These are phyloP conservation scores for Aegypius monachus DNA, from an alignment of 2,113 vertebrate species.

Conservation along the genomic window DNA sequence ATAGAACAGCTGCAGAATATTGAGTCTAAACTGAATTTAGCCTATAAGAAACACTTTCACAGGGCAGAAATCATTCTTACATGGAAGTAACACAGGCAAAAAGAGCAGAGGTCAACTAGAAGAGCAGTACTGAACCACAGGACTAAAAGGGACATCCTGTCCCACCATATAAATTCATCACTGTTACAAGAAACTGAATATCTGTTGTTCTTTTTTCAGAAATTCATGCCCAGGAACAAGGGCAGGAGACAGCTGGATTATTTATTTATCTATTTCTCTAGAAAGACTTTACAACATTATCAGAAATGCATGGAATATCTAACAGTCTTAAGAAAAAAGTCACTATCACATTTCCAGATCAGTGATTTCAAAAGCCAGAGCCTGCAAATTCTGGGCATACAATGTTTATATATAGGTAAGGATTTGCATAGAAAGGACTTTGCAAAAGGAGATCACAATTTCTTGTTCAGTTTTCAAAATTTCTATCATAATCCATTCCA, in stretches of 20 bases:
- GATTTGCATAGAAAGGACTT: not conserved
- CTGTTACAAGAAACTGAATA: not conserved
- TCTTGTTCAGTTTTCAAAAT: not conserved
- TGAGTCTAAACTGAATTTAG: not conserved
- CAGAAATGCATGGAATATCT: slow-evolving; percentile 13
- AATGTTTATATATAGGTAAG: not conserved
- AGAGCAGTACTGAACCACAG: not conserved
- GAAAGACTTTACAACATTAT: not conserved
- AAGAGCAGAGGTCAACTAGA: not conserved
- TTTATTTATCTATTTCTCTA: not conserved
- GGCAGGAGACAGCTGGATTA: not conserved
- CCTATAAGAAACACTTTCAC: not conserved
- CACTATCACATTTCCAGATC: not conserved
- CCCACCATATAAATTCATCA: not conserved
- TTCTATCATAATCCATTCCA: not conserved
- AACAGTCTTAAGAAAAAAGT: not conserved
- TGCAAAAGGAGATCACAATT: not conserved
- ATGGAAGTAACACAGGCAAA: not conserved
- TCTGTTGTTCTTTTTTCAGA: not conserved
- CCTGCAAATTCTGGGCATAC: not conserved
- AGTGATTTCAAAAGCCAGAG: not conserved
- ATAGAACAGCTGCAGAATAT: not conserved
- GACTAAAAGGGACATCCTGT: not conserved
- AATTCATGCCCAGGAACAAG: not conserved
- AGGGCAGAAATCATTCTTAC: not conserved